Evolutionary conservation across 2,888 invertebrate species (phyloP).

Genomic region (Charanyca ferruginea): DNA sequence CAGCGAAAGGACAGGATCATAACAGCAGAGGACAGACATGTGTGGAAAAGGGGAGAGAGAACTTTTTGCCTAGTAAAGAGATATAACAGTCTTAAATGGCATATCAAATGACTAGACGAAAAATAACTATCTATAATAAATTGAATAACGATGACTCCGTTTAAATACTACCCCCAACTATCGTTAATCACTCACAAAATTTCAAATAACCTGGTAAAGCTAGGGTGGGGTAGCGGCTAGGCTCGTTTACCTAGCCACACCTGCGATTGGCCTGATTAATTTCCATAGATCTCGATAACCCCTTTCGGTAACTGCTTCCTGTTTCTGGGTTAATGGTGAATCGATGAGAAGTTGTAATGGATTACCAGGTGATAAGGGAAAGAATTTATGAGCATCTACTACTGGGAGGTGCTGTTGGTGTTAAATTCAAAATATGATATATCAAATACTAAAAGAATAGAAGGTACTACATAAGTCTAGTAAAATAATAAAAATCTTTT

Average conservation of each 20-base stretch:
- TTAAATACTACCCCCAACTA: background rate
- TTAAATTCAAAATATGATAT: too few relatives aligned
- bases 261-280: conserved; percentile 61
- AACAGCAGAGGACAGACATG: too few relatives aligned
- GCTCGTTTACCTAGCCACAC: conserved; percentile 66
- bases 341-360: conserved; percentile 27
- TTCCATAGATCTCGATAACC: conserved; percentile 57
- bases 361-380: conserved; percentile 4
- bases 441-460: too few relatives aligned
- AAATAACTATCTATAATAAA: background rate
- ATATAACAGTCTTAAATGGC: too few relatives aligned
- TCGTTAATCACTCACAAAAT: conserved; percentile 13
- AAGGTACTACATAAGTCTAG: too few relatives aligned
- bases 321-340: conserved; percentile 59
- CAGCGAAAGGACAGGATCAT: too few relatives aligned
- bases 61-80: too few relatives aligned
- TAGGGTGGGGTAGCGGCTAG: conserved; percentile 21
- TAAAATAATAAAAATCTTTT: too few relatives aligned
- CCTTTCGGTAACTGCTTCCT: conserved; percentile 24
- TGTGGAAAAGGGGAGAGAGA: too few relatives aligned
- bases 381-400: too few relatives aligned
- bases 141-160: background rate
- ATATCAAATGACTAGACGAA: background rate
- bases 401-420: too few relatives aligned
- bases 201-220: background rate